Evolutionary conservation across 2,113 vertebrate species (phyloP).

Genomic region (Phoxinus phoxinus): DNA sequence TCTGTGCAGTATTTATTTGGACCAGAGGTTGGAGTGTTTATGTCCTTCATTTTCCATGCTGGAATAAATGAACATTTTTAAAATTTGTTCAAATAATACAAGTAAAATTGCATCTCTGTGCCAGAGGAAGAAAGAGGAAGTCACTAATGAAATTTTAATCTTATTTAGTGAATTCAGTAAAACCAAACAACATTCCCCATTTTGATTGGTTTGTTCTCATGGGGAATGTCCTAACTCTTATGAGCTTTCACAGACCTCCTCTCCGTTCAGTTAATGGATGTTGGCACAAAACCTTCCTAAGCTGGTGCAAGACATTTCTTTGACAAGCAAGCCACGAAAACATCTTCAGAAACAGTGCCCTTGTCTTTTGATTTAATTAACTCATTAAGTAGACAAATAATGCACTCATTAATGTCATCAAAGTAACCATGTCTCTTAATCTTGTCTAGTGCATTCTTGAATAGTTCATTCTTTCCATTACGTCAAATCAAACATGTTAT

Average conservation of each 20-base stretch:
- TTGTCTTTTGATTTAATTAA: conserved; percentile 35
- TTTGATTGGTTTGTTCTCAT: neutral
- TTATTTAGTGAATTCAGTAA: neutral
- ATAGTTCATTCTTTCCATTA: neutral
- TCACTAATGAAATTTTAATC: neutral
- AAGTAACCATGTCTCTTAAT: neutral
- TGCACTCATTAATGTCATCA: neutral
- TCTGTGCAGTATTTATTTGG: neutral
- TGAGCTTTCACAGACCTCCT: neutral
- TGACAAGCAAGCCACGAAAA: neutral
- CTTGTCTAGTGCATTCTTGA: neutral
- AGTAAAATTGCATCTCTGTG: neutral
- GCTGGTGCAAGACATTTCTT: neutral
- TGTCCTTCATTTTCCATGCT: neutral
- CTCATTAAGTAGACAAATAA: neutral
- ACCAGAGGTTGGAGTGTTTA: neutral
- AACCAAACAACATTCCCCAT: neutral
- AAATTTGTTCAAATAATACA: neutral
- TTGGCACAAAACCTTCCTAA: neutral
- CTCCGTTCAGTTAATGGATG: neutral
- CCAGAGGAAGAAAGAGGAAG: neutral
- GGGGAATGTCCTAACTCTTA: neutral
- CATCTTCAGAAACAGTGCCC: neutral
- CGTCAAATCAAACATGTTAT: conserved; percentile 1
- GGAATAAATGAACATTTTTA: neutral